Evolutionary conservation across 1,140 invertebrate genomes (phyloP).

Genomic region (Chrysomallon squamiferum): DNA sequence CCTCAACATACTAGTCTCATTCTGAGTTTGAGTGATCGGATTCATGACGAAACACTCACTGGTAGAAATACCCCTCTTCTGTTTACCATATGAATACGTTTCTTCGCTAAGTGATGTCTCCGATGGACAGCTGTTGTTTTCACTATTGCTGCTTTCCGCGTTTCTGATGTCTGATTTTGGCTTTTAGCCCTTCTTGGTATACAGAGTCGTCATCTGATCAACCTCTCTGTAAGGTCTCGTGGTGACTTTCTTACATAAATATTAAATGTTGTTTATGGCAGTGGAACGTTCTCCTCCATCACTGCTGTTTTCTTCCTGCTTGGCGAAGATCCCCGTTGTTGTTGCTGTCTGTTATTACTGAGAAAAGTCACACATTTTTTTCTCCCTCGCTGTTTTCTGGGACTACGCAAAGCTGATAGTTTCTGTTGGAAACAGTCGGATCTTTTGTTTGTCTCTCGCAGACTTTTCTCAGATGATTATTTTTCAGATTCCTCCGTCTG

Average conservation of each 20-base stretch:
- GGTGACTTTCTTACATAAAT: conserved; percentile 36
- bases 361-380: background rate
- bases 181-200: conserved; percentile 18
- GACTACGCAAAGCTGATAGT: background rate
- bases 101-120: too few species aligned
- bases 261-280: conserved; percentile 15
- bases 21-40: too few species aligned
- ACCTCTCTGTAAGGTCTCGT: conserved; percentile 19
- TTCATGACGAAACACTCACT: too few species aligned
- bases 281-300: background rate
- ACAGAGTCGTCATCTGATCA: conserved; percentile 8
- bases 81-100: too few species aligned
- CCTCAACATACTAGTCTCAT: too few species aligned
- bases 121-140: too few species aligned
- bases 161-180: conserved; percentile 11
- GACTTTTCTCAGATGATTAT: conserved; percentile 24
- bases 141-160: too few species aligned
- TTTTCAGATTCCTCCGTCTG: conserved; percentile 26
- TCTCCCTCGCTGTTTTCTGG: background rate
- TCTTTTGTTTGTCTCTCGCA: conserved; percentile 2
- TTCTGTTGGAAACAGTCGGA: background rate
- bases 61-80: too few species aligned
- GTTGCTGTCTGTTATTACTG: background rate
- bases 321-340: background rate
- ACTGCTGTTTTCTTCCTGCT: background rate